A percentile compares a stretch with the other conserved stretches of the same genome.
phyloP scores from a whole-genome alignment of 2,113 vertebrate species.

The Aviceda subcristata region DNA sequence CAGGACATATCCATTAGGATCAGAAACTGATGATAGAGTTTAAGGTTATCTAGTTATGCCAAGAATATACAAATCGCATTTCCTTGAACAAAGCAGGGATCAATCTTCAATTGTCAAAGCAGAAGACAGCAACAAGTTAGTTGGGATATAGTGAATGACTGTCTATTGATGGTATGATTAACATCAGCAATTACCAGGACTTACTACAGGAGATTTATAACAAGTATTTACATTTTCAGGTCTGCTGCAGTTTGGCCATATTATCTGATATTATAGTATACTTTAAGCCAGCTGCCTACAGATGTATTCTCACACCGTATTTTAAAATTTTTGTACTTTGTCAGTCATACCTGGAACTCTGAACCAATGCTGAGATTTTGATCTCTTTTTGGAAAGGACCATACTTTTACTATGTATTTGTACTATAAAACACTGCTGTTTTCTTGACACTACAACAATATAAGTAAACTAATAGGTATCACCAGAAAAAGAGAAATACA shows the following conservation, averaged over 20 bases:
- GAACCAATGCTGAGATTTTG: neutral
- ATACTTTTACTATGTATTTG: neutral
- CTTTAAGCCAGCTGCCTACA: neutral
- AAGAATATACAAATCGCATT: neutral
- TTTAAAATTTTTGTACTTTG: neutral
- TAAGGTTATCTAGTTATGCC: neutral
- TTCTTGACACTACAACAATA: neutral
- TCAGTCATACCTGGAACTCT: neutral
- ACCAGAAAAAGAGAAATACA: neutral
- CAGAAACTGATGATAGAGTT: neutral
- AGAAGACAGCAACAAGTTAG: neutral
- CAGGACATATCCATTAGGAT: neutral
- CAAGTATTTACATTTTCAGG: neutral
- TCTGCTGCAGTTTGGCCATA: neutral
- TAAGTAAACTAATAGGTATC: neutral
- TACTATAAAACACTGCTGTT: neutral
- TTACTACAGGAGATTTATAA: neutral
- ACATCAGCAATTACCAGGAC: neutral
- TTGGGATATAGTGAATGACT: neutral
- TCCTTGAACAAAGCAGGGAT: neutral
- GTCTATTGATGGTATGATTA: neutral
- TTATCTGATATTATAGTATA: neutral
- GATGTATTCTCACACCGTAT: neutral
- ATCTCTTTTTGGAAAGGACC: neutral
- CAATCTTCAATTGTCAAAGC: neutral